phyloP scores from a whole-genome alignment of 1,140 invertebrate species.

The Rhyzopertha dominica region DNA sequence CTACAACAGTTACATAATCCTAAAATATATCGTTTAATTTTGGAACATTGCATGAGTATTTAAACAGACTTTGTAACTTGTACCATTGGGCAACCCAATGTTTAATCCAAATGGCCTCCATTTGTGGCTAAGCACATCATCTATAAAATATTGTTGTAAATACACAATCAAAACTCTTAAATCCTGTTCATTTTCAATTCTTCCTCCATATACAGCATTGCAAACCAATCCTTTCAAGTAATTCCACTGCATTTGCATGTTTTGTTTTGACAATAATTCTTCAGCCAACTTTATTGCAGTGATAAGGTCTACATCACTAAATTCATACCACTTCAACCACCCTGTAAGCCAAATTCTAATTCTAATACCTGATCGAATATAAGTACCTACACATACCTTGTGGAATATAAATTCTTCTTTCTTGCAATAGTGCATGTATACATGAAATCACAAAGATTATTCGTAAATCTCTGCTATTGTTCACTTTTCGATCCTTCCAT shows the following conservation, averaged over 20 bases:
- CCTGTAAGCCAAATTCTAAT: slow-evolving; percentile 45
- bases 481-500: too few relatives aligned
- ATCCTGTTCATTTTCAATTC: slow-evolving; percentile 80
- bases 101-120: slow-evolving; percentile 53
- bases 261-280: slow-evolving; percentile 49
- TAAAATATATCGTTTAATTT: slow-evolving; percentile 46
- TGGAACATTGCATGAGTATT: not conserved
- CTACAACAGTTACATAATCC: slow-evolving; percentile 60
- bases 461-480: too few relatives aligned
- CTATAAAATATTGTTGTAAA: slow-evolving; percentile 66
- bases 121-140: slow-evolving; percentile 54
- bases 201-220: slow-evolving; percentile 81
- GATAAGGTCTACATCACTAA: slow-evolving; percentile 76
- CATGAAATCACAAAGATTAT: slow-evolving; percentile 69
- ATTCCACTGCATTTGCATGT: slow-evolving; percentile 60
- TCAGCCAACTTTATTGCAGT: slow-evolving; percentile 71
- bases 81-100: slow-evolving; percentile 49
- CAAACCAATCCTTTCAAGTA: slow-evolving; percentile 75
- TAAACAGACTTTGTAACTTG: slow-evolving; percentile 52
- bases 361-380: not conserved
- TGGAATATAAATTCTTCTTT: slow-evolving; percentile 80
- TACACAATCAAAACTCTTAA: slow-evolving; percentile 68
- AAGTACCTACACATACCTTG: slow-evolving; percentile 46
- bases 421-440: slow-evolving; percentile 84
- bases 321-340: slow-evolving; percentile 88